Evolutionary conservation across 2,113 vertebrate genomes (phyloP).

Genomic region (Tragelaphus scriptus): DNA sequence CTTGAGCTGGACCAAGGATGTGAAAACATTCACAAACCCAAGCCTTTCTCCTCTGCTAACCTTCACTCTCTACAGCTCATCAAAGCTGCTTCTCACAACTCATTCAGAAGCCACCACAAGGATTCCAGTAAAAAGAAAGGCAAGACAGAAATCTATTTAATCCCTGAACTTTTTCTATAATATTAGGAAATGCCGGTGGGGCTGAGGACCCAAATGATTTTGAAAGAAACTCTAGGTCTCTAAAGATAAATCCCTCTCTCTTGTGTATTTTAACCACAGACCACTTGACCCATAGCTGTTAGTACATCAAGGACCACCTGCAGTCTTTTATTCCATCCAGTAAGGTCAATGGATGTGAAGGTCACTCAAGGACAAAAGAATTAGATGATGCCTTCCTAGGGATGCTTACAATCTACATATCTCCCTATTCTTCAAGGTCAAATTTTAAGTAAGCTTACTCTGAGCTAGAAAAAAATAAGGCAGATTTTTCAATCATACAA

Average conservation of each 20-base stretch:
- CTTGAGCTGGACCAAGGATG: neutral
- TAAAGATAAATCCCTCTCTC: neutral
- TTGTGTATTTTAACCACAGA: neutral
- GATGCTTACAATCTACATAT: neutral
- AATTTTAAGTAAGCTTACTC: neutral
- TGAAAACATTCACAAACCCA: neutral
- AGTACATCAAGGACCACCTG: neutral
- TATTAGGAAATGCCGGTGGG: neutral
- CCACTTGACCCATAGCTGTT: neutral
- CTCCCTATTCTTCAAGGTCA: neutral
- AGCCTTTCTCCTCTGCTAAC: neutral
- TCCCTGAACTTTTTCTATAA: neutral
- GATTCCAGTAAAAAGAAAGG: neutral
- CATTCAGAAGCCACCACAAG: neutral
- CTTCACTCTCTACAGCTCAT: neutral
- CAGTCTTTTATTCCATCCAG: neutral
- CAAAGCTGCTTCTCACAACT: neutral
- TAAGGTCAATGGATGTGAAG: neutral
- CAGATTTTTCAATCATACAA: neutral
- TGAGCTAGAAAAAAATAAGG: neutral
- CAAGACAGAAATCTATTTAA: neutral
- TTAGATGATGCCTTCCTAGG: neutral
- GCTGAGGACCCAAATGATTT: neutral
- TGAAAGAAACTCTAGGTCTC: neutral
- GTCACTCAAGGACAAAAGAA: neutral